phyloP scores from a whole-genome alignment of 2,797 vertebrate genomes.

The Premnoplex brunnescens region DNA sequence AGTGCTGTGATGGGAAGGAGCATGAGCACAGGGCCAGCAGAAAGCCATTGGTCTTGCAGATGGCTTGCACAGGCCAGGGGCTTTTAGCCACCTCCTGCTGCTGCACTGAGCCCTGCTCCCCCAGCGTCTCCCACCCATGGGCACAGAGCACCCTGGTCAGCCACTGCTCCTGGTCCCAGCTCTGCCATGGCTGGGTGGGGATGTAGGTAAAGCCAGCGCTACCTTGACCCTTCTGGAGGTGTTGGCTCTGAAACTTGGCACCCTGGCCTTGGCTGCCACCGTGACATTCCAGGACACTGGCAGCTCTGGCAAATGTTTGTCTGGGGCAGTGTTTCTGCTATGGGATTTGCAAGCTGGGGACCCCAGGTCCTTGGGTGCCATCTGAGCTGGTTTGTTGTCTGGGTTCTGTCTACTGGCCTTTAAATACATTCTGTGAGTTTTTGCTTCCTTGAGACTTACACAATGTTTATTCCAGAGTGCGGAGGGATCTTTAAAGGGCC shows the following conservation, averaged over 20 bases:
- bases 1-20: neutral
- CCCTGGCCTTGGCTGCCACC: neutral
- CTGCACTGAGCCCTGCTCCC: neutral
- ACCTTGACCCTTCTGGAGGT: neutral
- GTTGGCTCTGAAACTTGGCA: neutral
- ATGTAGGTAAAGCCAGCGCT: neutral
- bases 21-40: neutral
- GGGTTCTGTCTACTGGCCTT: neutral
- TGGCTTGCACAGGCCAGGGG: neutral
- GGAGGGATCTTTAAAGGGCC: neutral
- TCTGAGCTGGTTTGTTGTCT: neutral
- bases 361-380: neutral
- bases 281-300: neutral
- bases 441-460: neutral
- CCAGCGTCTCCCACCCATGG: accelerated
- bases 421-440: neutral
- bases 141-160: accelerated
- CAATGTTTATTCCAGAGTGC: neutral
- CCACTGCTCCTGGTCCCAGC: accelerated
- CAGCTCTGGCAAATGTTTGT: accelerated
- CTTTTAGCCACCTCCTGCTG: neutral
- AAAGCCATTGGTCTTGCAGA: neutral
- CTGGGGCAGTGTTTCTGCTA: neutral
- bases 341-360: neutral
- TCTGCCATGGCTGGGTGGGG: neutral